Evolutionary conservation across 2,888 invertebrate species (phyloP).

Genomic region (Chloroclystis v-ata): DNA sequence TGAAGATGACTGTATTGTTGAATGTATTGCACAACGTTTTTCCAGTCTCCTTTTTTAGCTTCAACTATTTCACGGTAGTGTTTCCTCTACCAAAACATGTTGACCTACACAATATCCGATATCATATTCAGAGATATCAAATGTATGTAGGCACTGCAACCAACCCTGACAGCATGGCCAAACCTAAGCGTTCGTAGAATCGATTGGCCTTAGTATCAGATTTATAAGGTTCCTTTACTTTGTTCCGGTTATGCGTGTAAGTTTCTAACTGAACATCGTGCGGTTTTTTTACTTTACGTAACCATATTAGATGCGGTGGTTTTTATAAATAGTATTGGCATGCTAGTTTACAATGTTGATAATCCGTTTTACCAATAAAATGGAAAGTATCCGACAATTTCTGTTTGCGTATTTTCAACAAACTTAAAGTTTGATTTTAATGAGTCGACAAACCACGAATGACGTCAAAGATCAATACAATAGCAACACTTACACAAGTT

Average conservation of each 20-base stretch:
- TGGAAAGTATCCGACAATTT: not conserved
- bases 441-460: not conserved
- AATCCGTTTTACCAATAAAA: not conserved
- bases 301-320: conserved; percentile 20
- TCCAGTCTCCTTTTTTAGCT: conserved; percentile 1
- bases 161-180: conserved; percentile 59
- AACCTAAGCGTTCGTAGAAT: conserved; percentile 40
- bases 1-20: not conserved
- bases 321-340: not conserved
- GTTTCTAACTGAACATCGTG: conserved; percentile 13
- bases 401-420: not conserved
- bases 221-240: conserved; percentile 47
- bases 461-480: not conserved
- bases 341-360: not conserved
- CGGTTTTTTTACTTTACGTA: conserved; percentile 22
- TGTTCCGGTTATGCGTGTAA: conserved; percentile 44
- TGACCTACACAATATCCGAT: conserved; percentile 36
- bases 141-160: conserved; percentile 37
- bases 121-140: conserved; percentile 46
- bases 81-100: conserved; percentile 26
- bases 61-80: conserved; percentile 6
- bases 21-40: too few relatives aligned
- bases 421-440: not conserved
- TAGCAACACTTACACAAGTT: not conserved
- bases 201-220: conserved; percentile 43